Evolutionary conservation across 2,888 invertebrate species (phyloP).

Genomic region (Lithophane ornitopus): DNA sequence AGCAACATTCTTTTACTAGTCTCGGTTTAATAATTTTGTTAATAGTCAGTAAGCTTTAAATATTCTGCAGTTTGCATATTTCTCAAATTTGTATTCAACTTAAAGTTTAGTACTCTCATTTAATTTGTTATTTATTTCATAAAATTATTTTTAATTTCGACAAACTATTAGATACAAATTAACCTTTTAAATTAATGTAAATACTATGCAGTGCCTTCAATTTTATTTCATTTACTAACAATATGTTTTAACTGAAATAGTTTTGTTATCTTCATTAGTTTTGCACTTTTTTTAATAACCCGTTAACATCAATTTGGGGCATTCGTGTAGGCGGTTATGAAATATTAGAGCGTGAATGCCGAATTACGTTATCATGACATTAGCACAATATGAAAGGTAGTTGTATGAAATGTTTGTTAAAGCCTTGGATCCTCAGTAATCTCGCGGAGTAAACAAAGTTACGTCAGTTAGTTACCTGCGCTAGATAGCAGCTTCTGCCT

Average conservation of each 20-base stretch:
- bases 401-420: conserved; percentile 38
- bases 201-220: neutral
- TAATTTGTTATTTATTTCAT: conserved; percentile 2
- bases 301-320: conserved; percentile 14
- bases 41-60: neutral
- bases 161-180: neutral
- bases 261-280: conserved; percentile 15
- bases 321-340: conserved; percentile 54
- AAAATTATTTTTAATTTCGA: neutral
- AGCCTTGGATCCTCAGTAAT: conserved; percentile 72
- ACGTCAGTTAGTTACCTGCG: conserved; percentile 87
- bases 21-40: conserved; percentile 3
- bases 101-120: neutral
- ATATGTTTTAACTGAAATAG: neutral
- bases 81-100: conserved; percentile 1
- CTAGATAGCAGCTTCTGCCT: conserved; percentile 91
- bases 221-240: neutral
- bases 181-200: neutral
- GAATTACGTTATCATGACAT: conserved; percentile 54
- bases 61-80: neutral
- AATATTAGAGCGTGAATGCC: conserved; percentile 49
- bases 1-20: conserved; percentile 16
- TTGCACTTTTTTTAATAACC: conserved; percentile 35
- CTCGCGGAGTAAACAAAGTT: conserved; percentile 81
- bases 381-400: conserved; percentile 45